phyloP scores from a whole-genome alignment of 2,888 invertebrate species.

The Hypselothyrea guttata region DNA sequence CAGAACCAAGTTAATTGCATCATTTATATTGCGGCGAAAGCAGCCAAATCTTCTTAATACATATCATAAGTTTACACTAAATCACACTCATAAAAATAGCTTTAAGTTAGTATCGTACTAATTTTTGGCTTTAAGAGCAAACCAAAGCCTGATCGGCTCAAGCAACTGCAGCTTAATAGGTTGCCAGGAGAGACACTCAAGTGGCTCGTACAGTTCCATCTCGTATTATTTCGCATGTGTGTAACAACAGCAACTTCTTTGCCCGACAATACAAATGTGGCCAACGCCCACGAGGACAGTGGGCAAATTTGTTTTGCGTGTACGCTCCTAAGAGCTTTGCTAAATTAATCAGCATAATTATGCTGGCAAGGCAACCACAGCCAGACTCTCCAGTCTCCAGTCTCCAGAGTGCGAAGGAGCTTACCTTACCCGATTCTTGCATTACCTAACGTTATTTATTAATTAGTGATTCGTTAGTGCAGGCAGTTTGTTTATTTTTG shows the following conservation, averaged over 20 bases:
- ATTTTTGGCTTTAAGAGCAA: conserved; percentile 6
- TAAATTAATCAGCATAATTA: conserved; percentile 69
- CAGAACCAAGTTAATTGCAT: neutral
- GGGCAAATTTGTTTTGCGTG: conserved; percentile 28
- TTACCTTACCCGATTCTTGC: conserved; percentile 5
- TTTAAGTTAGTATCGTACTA: neutral
- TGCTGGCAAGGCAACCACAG: conserved; percentile 52
- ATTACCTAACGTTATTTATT: conserved; percentile 57
- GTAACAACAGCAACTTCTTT: conserved; percentile 9
- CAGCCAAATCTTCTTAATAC: neutral
- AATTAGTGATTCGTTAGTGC: conserved; percentile 68
- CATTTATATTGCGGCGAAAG: neutral
- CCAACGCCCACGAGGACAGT: conserved; percentile 24
- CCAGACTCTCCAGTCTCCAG: neutral
- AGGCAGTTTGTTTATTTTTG: conserved; percentile 39
- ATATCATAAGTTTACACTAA: neutral
- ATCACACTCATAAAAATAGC: no score
- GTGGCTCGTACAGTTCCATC: conserved; percentile 17
- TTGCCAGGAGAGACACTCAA: conserved; percentile 18
- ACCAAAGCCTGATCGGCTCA: conserved; percentile 10
- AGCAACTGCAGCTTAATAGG: conserved; percentile 20
- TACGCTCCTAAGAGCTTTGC: conserved; percentile 43
- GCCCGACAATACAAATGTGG: conserved; percentile 48
- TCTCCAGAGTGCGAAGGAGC: neutral
- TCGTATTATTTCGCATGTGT: no score